Evolutionary conservation across 2,113 vertebrate species (phyloP).

Genomic region (Neotragus pygmaeus): DNA sequence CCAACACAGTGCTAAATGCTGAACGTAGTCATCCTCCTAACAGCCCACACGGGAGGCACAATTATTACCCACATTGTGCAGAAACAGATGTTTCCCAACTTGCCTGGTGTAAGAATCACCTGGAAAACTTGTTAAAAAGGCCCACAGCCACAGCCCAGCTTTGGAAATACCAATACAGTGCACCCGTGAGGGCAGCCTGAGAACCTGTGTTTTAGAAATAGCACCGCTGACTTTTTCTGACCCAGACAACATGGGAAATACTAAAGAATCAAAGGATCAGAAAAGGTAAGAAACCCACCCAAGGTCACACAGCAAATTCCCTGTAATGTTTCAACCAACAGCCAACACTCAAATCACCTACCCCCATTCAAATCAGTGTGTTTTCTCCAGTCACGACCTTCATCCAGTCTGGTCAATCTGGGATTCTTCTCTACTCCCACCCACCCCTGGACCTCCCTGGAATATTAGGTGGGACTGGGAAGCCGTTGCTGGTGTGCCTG

Average conservation of each 20-base stretch:
- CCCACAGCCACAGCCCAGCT: neutral
- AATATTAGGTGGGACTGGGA: neutral
- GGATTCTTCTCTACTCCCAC: neutral
- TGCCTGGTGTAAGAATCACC: neutral
- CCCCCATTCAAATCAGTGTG: fast-evolving
- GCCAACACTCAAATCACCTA: neutral
- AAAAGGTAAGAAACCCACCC: neutral
- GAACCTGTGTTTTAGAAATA: neutral
- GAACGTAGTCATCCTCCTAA: neutral
- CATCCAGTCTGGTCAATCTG: neutral
- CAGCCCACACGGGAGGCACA: neutral
- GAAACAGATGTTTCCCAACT: neutral
- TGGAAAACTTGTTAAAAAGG: neutral
- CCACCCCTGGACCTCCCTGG: neutral
- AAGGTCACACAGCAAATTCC: neutral
- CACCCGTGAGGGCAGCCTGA: neutral
- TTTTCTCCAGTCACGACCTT: fast-evolving
- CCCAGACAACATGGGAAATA: neutral
- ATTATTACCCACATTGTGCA: neutral
- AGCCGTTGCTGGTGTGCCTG: too few species aligned
- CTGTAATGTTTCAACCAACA: neutral
- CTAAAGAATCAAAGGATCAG: neutral
- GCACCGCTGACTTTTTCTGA: neutral
- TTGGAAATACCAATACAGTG: neutral
- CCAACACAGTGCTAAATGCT: neutral